Conservation (phyloP, 2,888 invertebrate genomes). For the Diarsia dahlii region DNA sequence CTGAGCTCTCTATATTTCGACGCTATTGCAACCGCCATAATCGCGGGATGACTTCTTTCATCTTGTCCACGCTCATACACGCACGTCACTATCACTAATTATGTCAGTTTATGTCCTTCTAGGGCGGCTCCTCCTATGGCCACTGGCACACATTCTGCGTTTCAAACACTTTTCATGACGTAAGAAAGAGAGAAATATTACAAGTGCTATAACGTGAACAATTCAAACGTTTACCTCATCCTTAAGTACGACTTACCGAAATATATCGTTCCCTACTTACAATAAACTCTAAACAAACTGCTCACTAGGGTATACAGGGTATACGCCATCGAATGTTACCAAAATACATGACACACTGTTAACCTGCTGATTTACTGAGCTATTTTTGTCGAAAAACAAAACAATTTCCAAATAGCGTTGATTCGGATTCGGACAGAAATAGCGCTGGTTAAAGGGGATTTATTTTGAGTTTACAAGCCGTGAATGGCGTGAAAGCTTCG, state of each 20-base stretch:
- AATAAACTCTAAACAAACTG: slow-evolving; percentile 30
- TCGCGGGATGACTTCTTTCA: no score
- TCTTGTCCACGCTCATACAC: no score
- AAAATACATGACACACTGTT: slow-evolving; percentile 52
- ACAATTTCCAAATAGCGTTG: slow-evolving; percentile 45
- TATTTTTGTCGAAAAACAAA: slow-evolving; percentile 56
- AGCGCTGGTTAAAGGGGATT: slow-evolving; percentile 15
- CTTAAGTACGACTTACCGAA: slow-evolving; percentile 5
- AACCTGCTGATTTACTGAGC: slow-evolving; percentile 51
- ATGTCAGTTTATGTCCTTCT: no score
- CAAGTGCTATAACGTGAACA: background rate
- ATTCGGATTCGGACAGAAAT: slow-evolving; percentile 31
- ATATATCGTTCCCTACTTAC: slow-evolving; percentile 28
- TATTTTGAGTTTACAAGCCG: slow-evolving; percentile 24
- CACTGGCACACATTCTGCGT: no score
- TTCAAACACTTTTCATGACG: no score
- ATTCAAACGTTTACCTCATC: background rate
- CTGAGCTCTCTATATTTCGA: no score
- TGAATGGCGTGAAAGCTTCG: background rate
- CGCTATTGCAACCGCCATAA: no score
- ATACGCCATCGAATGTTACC: slow-evolving; percentile 27
- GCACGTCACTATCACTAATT: no score
- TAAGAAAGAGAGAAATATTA: background rate
- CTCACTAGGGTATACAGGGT: slow-evolving; percentile 21
- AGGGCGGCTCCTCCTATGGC: no score